phyloP scores from a whole-genome alignment of 2,113 vertebrate species.

The Cairina moschata region DNA sequence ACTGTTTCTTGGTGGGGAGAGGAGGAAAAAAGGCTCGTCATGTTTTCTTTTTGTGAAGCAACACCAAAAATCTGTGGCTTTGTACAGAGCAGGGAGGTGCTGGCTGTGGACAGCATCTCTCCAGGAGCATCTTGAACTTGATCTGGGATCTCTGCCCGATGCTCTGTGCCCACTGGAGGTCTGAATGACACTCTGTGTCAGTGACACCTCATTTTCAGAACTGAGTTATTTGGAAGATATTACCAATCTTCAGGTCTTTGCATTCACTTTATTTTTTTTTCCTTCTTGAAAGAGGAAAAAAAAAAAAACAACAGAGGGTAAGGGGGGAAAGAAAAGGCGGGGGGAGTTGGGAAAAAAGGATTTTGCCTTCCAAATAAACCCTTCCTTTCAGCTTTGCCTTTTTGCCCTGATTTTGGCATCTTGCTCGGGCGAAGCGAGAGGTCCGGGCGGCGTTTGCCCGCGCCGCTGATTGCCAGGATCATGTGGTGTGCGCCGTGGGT shows the following conservation, averaged over 20 bases:
- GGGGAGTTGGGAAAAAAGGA: background rate
- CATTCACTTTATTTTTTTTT: background rate
- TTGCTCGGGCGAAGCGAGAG: background rate
- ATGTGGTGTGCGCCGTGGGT: conserved; percentile 73
- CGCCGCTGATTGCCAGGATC: conserved; percentile 67
- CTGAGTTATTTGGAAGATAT: background rate
- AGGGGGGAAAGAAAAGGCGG: background rate
- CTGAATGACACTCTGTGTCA: background rate
- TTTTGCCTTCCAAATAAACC: background rate
- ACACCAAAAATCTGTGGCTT: background rate
- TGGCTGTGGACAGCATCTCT: background rate
- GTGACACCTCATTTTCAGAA: background rate
- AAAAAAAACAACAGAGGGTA: no score
- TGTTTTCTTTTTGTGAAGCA: background rate
- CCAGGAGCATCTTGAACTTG: background rate
- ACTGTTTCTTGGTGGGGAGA: background rate
- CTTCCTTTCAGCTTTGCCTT: background rate
- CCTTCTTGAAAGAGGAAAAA: fast-evolving
- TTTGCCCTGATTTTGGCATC: background rate
- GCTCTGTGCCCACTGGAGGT: background rate
- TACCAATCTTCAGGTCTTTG: background rate
- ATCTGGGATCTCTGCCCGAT: background rate
- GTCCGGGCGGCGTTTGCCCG: conserved; percentile 5
- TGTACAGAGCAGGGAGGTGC: background rate
- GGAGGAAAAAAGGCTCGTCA: background rate